Base-by-base conservation (phyloP, 2,113 vertebrate species). In the Mungos mungo region DNA sequence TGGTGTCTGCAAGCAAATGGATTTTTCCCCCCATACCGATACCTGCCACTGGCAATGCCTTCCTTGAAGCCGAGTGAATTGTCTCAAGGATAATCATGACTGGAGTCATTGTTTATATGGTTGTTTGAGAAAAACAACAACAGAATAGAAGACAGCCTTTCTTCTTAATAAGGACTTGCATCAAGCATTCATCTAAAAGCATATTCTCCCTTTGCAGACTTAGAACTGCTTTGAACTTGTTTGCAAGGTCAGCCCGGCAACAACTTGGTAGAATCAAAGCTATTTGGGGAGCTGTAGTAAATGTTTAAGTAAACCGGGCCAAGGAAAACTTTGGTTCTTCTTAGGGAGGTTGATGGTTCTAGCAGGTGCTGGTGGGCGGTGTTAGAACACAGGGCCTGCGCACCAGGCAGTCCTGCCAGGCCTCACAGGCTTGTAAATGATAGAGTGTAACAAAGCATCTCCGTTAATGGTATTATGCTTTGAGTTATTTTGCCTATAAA, bases 271-370 rank as follows among this genome's bases (percentile, higher is more conserved):
- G 66, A 71, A 29, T n/a, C 63, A 90, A 54, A 93, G 19, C 23
- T 63, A 65, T 95, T 57, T 90, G 57, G 71, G 92, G 69, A 97
- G 66, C 60, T 94, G n/a, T 72, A 93, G 47, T n/a, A 96, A 96
- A 93, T 92, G 89, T 90, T 97, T 63, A 88, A 92, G 52, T 65
- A 90, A 97, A 54, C 13, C 0, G 1, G 57, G 69, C 57, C 92
- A 90, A 92, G 69, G 68, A 96, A 81, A 88, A 25, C 41, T 85
- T 95, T 79, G 45, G 47, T 69, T 71, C 65, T 71, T 96, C 57
- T 83, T 38, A 15, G 38, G 83, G 50, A 35, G 50, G 12, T 45
- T 80, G 92, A 85, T 80, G 45, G 80, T 18, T 94, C 71, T 96
- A 85, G 18, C 80, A 96, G 96, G 60, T 83, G 10, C 68, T 74